Evolutionary conservation across 1,140 invertebrate species (phyloP).

Genomic region (Oncopeltus fasciatus): DNA sequence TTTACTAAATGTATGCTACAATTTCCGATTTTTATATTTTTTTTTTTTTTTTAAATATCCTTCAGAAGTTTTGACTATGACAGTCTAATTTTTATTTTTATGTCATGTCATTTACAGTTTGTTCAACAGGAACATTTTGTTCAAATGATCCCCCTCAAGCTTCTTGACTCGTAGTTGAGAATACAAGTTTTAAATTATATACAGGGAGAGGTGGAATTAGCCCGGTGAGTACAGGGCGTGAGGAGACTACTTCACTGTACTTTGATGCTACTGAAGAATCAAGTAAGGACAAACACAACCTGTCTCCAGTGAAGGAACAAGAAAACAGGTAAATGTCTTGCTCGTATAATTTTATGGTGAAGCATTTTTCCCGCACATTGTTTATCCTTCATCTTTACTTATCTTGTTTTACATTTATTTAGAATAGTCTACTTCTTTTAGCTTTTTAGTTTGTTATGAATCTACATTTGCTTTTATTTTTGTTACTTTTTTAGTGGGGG

Average conservation of each 20-base stretch:
- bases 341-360: no score
- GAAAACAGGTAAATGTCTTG: conserved; percentile 18
- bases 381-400: no score
- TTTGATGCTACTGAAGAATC: conserved; percentile 42
- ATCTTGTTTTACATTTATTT: no score
- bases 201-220: conserved; percentile 27
- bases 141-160: background rate
- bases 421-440: no score
- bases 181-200: conserved; percentile 1
- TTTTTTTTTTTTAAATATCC: background rate
- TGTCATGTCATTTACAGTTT: conserved; percentile 6
- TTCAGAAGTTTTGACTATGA: no score
- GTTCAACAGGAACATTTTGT: background rate
- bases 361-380: no score
- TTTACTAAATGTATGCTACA: background rate
- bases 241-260: conserved; percentile 46
- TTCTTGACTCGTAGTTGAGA: background rate
- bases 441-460: no score
- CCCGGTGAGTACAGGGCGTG: conserved; percentile 34
- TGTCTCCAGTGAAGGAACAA: conserved; percentile 22
- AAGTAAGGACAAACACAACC: conserved; percentile 22
- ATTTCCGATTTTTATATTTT: background rate
- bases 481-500: no score
- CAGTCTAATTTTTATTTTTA: no score
- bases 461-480: no score